A percentile compares a stretch with the other conserved stretches of the same genome.
Conservation (phyloP, 2,113 vertebrate genomes). For the Dromaius novaehollandiae region DNA sequence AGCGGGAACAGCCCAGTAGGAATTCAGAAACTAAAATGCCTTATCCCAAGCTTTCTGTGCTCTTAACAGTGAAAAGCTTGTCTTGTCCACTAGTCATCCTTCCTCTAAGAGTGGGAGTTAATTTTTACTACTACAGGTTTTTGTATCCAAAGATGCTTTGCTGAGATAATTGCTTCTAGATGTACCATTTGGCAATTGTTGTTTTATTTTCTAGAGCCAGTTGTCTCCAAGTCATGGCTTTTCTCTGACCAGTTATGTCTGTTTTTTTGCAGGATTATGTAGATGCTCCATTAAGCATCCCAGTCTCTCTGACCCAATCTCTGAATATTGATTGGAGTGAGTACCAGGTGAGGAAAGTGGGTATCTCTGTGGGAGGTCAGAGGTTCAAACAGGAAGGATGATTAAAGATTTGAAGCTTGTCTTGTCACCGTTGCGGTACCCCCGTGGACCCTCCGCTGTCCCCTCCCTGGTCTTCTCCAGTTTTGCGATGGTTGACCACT, state of each 20-base stretch:
- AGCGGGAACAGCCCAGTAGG: background rate
- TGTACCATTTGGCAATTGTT: background rate
- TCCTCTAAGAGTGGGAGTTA: background rate
- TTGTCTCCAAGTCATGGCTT: background rate
- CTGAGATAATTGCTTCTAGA: background rate
- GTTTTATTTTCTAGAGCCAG: background rate
- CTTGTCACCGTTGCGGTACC: background rate
- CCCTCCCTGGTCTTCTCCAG: background rate
- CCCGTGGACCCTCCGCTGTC: background rate
- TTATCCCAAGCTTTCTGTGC: background rate
- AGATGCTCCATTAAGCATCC: slow-evolving; percentile 95
- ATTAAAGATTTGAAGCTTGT: background rate
- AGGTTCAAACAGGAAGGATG: background rate
- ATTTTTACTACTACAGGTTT: background rate
- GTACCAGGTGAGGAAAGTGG: slow-evolving; percentile 88
- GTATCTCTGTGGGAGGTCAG: background rate
- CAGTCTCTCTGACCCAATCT: slow-evolving; percentile 85
- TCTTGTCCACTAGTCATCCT: background rate
- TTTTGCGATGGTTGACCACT: background rate
- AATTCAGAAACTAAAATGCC: background rate
- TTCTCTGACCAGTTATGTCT: background rate
- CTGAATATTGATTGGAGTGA: slow-evolving; percentile 95
- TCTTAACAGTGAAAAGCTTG: background rate
- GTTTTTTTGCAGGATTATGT: slow-evolving; percentile 89
- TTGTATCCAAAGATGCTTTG: background rate